Evolutionary conservation across 2,888 invertebrate species (phyloP).

Genomic region (Tenthredo livida): DNA sequence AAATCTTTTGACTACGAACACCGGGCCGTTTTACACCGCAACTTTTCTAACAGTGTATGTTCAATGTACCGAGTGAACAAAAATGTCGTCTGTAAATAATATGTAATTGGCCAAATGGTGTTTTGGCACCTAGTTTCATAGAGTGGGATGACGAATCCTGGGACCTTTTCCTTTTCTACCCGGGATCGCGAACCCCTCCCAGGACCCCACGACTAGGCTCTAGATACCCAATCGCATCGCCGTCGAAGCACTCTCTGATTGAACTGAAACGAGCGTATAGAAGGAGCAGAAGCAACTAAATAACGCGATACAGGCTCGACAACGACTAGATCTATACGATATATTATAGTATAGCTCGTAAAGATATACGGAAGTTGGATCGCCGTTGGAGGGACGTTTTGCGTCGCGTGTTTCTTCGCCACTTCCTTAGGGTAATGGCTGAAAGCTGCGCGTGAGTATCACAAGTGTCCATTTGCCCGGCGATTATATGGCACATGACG

Average conservation of each 20-base stretch:
- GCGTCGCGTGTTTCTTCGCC: constrained; percentile 18
- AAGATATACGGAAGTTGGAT: constrained; percentile 31
- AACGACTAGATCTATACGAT: neutral
- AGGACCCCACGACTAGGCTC: neutral
- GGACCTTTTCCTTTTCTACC: neutral
- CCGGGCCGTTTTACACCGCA: too few species aligned
- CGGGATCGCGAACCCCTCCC: neutral
- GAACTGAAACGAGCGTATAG: constrained; percentile 21
- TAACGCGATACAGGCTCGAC: neutral
- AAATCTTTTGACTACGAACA: too few species aligned
- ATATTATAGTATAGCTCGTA: neutral
- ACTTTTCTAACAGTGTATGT: too few species aligned
- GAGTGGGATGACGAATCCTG: neutral
- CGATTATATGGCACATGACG: neutral
- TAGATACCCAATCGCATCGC: constrained; percentile 4
- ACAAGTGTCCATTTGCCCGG: constrained; percentile 19
- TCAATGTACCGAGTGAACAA: neutral
- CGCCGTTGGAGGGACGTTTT: neutral
- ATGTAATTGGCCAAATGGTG: neutral
- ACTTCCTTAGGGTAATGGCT: constrained; percentile 8
- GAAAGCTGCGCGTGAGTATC: constrained; percentile 22
- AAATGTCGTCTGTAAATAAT: neutral
- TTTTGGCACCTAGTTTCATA: neutral
- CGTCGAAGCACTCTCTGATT: constrained; percentile 33
- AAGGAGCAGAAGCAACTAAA: constrained; percentile 6